phyloP scores from a whole-genome alignment of 1,140 invertebrate species.

The Lordiphosa stackelbergi region DNA sequence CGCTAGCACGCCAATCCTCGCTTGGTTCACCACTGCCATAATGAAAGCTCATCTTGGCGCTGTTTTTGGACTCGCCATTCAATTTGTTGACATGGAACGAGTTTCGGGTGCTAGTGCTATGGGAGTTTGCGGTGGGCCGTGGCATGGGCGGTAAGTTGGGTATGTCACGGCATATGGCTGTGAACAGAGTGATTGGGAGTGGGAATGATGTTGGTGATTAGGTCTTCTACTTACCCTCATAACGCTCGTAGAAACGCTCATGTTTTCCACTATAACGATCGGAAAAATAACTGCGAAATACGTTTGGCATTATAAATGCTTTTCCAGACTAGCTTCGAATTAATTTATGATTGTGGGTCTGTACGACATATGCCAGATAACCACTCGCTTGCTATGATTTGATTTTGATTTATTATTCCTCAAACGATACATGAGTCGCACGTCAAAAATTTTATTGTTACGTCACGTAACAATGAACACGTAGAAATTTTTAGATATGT shows the following conservation, averaged over 20 bases:
- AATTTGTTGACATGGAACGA: background rate
- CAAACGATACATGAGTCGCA: too few species aligned
- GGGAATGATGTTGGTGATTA: background rate
- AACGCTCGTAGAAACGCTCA: constrained; percentile 20
- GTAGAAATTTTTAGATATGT: too few species aligned
- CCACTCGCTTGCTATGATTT: too few species aligned
- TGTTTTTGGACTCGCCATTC: background rate
- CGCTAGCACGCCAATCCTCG: constrained; percentile 41
- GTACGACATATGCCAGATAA: background rate
- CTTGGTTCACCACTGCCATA: constrained; percentile 28
- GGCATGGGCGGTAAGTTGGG: constrained; percentile 22
- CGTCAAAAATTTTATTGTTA: too few species aligned
- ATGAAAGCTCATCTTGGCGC: constrained; percentile 14
- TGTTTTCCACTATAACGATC: constrained; percentile 36
- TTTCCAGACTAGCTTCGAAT: too few species aligned
- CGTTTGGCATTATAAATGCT: constrained; percentile 26
- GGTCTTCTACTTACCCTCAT: constrained; percentile 29
- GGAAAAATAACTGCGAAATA: constrained; percentile 39
- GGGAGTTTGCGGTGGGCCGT: background rate
- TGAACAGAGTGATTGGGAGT: too few species aligned
- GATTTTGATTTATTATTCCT: too few species aligned
- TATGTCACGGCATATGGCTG: constrained; percentile 15
- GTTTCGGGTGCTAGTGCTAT: background rate
- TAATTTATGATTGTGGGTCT: too few species aligned
- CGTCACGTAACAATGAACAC: too few species aligned